These are phyloP conservation scores for Mormyrus proboscirostris DNA, from an alignment of 2,797 vertebrate species.

Conservation along the genomic window DNA sequence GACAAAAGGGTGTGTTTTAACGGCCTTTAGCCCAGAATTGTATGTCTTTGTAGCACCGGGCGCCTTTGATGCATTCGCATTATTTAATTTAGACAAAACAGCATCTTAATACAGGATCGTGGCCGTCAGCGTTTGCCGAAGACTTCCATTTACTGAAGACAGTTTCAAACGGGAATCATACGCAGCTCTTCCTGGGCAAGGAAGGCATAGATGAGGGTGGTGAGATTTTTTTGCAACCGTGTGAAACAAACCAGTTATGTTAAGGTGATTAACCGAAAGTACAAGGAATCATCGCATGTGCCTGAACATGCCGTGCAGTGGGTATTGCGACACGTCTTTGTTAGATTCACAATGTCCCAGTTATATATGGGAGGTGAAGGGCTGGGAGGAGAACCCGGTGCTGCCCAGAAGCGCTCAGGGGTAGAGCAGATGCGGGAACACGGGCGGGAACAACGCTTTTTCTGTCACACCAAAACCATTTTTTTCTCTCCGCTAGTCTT, in stretches of 20 bases:
- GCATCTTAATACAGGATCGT: not conserved
- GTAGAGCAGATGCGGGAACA: not conserved
- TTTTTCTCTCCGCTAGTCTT: not conserved
- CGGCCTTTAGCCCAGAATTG: not conserved
- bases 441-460: not conserved
- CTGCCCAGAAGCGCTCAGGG: not conserved
- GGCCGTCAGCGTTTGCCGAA: not conserved
- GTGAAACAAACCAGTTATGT: constrained; percentile 13
- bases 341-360: constrained; percentile 7
- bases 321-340: constrained; percentile 54
- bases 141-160: not conserved
- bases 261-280: constrained; percentile 50
- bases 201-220: not conserved
- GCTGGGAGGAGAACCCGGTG: not conserved
- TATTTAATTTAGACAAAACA: not conserved
- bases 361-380: not conserved
- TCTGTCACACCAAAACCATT: constrained; percentile 8
- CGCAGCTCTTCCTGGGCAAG: not conserved
- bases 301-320: constrained; percentile 52
- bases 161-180: not conserved
- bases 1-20: not conserved
- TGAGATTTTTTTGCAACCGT: not conserved
- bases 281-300: constrained; percentile 46
- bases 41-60: not conserved
- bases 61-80: not conserved